Base-by-base conservation (phyloP, 2,797 vertebrate genomes). In the Myotis pilosus region DNA sequence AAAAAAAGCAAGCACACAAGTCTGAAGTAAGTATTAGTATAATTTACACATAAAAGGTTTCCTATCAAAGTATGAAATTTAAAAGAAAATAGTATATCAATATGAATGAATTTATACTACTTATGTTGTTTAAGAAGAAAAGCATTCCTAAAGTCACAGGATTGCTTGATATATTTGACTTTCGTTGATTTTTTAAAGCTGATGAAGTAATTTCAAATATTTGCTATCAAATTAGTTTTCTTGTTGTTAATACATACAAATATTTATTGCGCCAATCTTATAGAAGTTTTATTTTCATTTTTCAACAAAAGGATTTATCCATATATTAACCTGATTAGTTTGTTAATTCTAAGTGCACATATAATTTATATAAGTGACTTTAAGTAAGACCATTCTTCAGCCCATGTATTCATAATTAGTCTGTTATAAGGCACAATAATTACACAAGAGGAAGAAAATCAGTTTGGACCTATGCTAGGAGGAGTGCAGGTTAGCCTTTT, bases 1-100 rank as follows among this genome's bases (percentile, higher is more conserved):
- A 96, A 97, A 96, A 96, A 97, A 96, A 97, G 16, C 68, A 97
- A 98, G 96, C 89, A 89, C 62, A 97, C 41, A 93, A 91, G 38
- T 96, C 85, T 75, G 74, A 68, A 83, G 94, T 95, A 96, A 92
- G 28, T 74, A 89, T 36, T 66, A 69, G 22, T 51, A 74, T 33
- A 91, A 82, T 25, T 49, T 95, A 84, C 55, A 94, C 87, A 89
- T 84, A 83, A 85, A 94, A 94, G 55, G 41, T 25, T 89, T 84
- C 3, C 53, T 41, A 83, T 41, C 33, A 88, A 95, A 82, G 55
- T 49, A 71, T 84, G 6, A 89, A 95, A 83, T 80, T 38, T 78
- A 8, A 87, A 87, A 92, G 23, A 91, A 94, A 82, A 75, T 0
- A 69, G 7, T 8, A 38, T 62, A 12, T 82, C 88, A 92, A 85